These are phyloP conservation scores for Dysdera silvatica DNA, from an alignment of 1,140 invertebrate species.

Conservation along the genomic window DNA sequence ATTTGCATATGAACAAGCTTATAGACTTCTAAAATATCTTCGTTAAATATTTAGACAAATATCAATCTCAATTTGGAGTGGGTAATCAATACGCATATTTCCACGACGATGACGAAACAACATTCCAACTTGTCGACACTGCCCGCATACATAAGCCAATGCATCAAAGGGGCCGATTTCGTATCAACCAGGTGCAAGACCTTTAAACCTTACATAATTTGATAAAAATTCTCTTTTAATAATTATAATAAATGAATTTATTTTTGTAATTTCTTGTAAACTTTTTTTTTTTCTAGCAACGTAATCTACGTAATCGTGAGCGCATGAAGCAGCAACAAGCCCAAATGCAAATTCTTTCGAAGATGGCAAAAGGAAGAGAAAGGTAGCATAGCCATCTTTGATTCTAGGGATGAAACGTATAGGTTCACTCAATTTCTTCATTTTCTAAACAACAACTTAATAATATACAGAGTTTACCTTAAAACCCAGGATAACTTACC, in stretches of 20 bases:
- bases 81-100: constrained; percentile 93
- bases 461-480: not conserved
- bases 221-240: not conserved
- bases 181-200: constrained; percentile 51
- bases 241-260: not conserved
- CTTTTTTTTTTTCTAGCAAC: constrained; percentile 45
- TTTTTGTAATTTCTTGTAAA: not conserved
- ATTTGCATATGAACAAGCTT: not conserved
- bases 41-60: constrained; percentile 68
- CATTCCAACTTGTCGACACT: constrained; percentile 96
- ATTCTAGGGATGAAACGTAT: not conserved
- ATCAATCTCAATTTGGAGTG: constrained; percentile 83
- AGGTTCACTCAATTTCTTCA: too few relatives aligned
- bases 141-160: constrained; percentile 81
- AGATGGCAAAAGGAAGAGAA: constrained; percentile 49
- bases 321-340: constrained; percentile 47
- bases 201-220: not conserved
- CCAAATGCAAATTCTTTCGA: constrained; percentile 49
- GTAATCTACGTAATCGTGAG: constrained; percentile 60
- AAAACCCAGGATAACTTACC: not conserved
- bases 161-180: constrained; percentile 78
- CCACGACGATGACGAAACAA: constrained; percentile 96
- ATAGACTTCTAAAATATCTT: constrained; percentile 1
- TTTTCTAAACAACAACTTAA: too few relatives aligned
- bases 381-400: constrained; percentile 36